Evolutionary conservation across 1,140 invertebrate genomes (phyloP).

Genomic region (Drosophila ohnishii): DNA sequence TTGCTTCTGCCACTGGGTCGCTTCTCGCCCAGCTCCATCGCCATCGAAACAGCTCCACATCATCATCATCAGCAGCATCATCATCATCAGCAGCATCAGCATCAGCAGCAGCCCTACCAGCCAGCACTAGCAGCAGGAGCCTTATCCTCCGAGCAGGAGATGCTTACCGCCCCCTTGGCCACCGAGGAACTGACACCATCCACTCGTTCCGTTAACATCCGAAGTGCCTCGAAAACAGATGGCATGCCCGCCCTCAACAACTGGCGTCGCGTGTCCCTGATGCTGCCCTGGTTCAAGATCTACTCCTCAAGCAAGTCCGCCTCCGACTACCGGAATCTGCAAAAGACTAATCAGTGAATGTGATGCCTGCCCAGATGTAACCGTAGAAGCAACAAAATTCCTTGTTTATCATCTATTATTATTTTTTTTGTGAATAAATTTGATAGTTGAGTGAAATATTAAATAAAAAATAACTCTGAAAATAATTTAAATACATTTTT

Average conservation of each 20-base stretch:
- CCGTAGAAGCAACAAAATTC: background rate
- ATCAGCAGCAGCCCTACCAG: no score
- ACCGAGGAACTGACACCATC: background rate
- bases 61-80: no score
- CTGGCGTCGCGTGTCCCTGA: conserved; percentile 14
- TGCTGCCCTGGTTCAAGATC: conserved; percentile 16
- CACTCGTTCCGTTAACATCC: background rate
- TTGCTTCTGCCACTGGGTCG: conserved; percentile 4
- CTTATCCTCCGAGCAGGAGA: conserved; percentile 20
- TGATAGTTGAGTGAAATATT: conserved; percentile 10
- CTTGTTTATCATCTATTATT: background rate
- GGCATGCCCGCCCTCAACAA: background rate
- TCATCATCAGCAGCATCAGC: no score
- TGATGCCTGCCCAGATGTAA: background rate
- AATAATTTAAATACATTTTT: no score
- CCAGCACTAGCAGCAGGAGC: no score
- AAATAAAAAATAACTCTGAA: no score
- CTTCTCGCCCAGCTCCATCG: conserved; percentile 20
- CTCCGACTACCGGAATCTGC: background rate
- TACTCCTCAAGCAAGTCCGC: no score
- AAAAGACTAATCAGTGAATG: background rate
- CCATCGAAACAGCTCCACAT: no score
- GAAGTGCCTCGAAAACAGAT: background rate
- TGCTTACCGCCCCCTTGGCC: conserved; percentile 30
- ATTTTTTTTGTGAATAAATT: conserved; percentile 49